Evolutionary conservation across 2,797 vertebrate genomes (phyloP).

Genomic region (Astyanax mexicanus): DNA sequence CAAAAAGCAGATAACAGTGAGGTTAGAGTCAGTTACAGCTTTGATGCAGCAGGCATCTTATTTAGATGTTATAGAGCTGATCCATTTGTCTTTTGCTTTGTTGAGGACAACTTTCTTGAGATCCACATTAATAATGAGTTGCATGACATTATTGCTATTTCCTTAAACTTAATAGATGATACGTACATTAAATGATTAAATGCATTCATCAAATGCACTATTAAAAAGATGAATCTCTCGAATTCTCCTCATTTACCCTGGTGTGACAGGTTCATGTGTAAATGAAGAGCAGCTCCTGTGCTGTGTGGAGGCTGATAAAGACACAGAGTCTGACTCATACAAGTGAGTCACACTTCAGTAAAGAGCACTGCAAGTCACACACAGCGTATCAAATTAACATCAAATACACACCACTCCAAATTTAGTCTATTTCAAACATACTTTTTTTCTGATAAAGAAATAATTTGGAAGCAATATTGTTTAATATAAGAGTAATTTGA

Average conservation of each 20-base stretch:
- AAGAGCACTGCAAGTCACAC: not conserved
- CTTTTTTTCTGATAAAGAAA: not conserved
- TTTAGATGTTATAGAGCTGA: too few relatives aligned
- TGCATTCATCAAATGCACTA: too few relatives aligned
- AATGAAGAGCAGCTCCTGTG: not conserved
- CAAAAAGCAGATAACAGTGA: slow-evolving; percentile 16
- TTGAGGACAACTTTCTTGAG: too few relatives aligned
- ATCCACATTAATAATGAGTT: too few relatives aligned
- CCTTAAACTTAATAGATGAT: too few relatives aligned
- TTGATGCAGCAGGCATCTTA: not conserved
- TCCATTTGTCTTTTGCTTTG: too few relatives aligned
- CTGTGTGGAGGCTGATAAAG: not conserved
- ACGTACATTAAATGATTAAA: too few relatives aligned
- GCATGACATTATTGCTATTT: too few relatives aligned
- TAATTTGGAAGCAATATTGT: not conserved
- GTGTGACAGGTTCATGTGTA: not conserved
- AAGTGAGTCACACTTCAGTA: slow-evolving; percentile 30
- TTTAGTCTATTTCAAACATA: not conserved
- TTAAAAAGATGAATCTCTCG: too few relatives aligned
- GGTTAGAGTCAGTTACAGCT: not conserved
- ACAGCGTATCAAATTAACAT: not conserved
- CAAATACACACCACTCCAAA: not conserved
- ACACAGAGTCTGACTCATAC: not conserved
- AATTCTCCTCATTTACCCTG: not conserved
- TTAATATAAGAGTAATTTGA: not conserved